Evolutionary conservation across 2,888 invertebrate species (phyloP), one percentile per base, ranked within the genome.

Genomic region (Cyclophora punctaria): DNA sequence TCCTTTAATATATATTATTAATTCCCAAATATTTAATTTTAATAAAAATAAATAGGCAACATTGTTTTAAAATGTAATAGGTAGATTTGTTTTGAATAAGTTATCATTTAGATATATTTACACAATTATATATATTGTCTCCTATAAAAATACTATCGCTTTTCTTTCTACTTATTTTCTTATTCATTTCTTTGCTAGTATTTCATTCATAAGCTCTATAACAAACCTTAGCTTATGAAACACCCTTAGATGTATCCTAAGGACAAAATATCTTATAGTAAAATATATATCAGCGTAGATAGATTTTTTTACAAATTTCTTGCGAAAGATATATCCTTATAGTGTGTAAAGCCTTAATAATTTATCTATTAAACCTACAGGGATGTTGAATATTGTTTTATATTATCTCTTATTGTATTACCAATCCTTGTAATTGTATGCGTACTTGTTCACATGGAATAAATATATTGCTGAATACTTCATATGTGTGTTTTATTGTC

Each of bases 311-410:
- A 43, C 40, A 42, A 40, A 45, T 44, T 34, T n/a, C 45, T 4
- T n/a, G 41, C 33, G 37, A 46, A 46, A 46, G 37, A 40, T 40
- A 37, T 33, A 34, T 7, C 47, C 51, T 47, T 45, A 47, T 50
- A 52, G 47, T 46, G 44, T 53, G 56, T 20, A 5, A 56, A 60
- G 66, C 70, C 74, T 74, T 74, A 69, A 65, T 72, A 60, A 69
- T 69, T 75, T 73, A 67, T 78, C 76, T 64, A 69, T 70, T 75
- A 71, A 70, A 79, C 67, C 72, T 81, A 83, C 82, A 83, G 83
- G 83, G 82, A 80, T 67, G 66, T 73, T 77, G 75, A 70, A 75
- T 78, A 78, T 76, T 75, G 62, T 78, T 77, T 75, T 67, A 67
- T 73, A 75, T 66, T 67, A 63, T 73, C 63, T 72, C 67, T 67